These are phyloP conservation scores for Epicampocera succincta DNA, from an alignment of 2,888 invertebrate species.

Conservation along the genomic window DNA sequence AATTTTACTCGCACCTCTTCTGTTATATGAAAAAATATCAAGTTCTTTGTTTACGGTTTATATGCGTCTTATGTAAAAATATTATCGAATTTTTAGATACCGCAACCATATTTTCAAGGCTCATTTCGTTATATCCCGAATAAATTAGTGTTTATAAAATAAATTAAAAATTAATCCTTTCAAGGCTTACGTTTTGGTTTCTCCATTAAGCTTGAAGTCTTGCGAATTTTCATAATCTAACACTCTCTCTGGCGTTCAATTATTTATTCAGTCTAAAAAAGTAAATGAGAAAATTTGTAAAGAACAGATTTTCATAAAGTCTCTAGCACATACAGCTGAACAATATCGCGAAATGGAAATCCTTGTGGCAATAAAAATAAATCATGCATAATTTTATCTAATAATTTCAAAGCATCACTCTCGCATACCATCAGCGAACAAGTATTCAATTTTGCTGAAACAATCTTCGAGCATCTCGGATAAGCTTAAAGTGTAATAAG, in stretches of 20 bases:
- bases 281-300: conserved; percentile 18
- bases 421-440: not conserved
- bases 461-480: conserved; percentile 7
- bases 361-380: conserved; percentile 38
- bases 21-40: no score
- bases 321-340: no score
- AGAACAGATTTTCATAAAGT: not conserved
- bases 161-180: no score
- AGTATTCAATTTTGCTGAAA: not conserved
- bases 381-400: conserved; percentile 37
- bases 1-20: no score
- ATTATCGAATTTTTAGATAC: no score
- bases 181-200: no score
- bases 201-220: not conserved
- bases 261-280: not conserved
- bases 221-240: not conserved
- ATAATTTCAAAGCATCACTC: not conserved
- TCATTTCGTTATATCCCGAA: no score
- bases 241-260: not conserved
- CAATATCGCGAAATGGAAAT: not conserved
- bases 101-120: no score
- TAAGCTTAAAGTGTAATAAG: not conserved
- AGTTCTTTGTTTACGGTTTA: no score
- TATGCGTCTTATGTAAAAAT: no score
- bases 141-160: no score